Evolutionary conservation across 2,113 vertebrate genomes (phyloP), one percentile per base, ranked within the genome.

Genomic region (Hystrix cristata): DNA sequence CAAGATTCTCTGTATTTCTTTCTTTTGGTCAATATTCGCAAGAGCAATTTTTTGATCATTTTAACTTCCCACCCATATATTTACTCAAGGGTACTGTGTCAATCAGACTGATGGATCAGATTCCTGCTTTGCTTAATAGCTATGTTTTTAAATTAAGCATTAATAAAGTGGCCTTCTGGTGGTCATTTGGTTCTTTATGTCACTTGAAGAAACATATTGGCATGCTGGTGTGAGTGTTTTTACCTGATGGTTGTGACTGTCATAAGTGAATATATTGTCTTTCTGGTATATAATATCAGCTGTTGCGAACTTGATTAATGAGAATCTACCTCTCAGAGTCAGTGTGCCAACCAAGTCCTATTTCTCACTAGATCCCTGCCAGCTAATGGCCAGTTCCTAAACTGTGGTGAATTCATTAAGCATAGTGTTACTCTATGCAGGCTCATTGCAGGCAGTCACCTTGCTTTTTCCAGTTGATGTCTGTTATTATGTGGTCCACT

Each of bases 61-160:
- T 81, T 95, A 80, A 64, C 25, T 90, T 92, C 23, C 31, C 19
- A 88, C 29, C 94, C 64, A 82, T 53, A 16, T 93, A 65, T 95
- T 92, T 93, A 93, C 93, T 91, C 60, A 96, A 91, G 34, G 14
- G 83, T 79, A 72, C 51, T n/a, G 43, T 48, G 51, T 48, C 60
- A 82, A 51, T 95, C 72, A 92, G 14, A 43, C 12, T 91, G 64
- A 69, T 84, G 62, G 79, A 80, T 91, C 57, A 92, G 67, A 94
- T 88, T 96, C 48, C 43, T 88, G 48, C 16, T 95, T 48, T 80
- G 87, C 79, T 88, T 91, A 67, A 93, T 86, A 90, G 59, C 27
- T 79, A n/a, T 76, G n/a, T 87, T 96, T 96, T 95, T 38, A 95
- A 97, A 62, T 15, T 92, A 88, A 82, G 90, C 69, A 62, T 92